Conservation (phyloP, 2,113 vertebrate species). For the Pseudonaja textilis region DNA sequence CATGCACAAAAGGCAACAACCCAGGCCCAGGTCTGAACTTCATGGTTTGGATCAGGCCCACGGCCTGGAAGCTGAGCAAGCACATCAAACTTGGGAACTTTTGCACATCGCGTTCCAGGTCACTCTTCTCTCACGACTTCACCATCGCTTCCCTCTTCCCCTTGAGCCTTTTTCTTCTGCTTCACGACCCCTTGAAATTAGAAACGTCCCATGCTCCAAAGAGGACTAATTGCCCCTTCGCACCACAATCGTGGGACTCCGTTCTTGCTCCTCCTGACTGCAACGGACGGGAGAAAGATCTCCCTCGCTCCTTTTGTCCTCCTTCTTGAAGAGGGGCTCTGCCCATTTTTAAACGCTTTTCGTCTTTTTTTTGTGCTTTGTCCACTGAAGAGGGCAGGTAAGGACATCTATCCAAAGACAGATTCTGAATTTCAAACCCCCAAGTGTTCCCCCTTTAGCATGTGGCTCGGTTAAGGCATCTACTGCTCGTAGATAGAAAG, state of each 20-base stretch:
- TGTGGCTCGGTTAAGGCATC: background rate
- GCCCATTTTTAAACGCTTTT: background rate
- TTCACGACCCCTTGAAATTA: slow-evolving; percentile 39
- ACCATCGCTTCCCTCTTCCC: slow-evolving; percentile 30
- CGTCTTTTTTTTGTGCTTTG: background rate
- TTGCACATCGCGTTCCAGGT: slow-evolving; percentile 48
- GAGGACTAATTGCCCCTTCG: slow-evolving; percentile 30
- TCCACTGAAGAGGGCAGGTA: background rate
- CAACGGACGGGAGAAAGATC: background rate
- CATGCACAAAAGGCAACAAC: background rate
- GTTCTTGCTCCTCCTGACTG: slow-evolving; percentile 1
- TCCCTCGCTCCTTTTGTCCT: background rate
- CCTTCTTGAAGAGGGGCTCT: background rate
- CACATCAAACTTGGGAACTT: slow-evolving; percentile 52
- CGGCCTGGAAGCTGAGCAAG: slow-evolving; percentile 29
- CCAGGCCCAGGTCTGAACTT: slow-evolving; percentile 34
- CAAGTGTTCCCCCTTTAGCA: background rate
- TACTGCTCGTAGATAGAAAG: background rate
- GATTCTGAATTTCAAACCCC: background rate
- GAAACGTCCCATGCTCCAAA: slow-evolving; percentile 35
- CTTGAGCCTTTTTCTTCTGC: slow-evolving; percentile 40
- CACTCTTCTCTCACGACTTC: slow-evolving; percentile 42
- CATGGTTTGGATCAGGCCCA: slow-evolving; percentile 38
- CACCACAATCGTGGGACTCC: slow-evolving; percentile 29
- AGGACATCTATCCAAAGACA: background rate